Evolutionary conservation across 2,797 vertebrate genomes (phyloP).

Genomic region (Rhincodon typus): DNA sequence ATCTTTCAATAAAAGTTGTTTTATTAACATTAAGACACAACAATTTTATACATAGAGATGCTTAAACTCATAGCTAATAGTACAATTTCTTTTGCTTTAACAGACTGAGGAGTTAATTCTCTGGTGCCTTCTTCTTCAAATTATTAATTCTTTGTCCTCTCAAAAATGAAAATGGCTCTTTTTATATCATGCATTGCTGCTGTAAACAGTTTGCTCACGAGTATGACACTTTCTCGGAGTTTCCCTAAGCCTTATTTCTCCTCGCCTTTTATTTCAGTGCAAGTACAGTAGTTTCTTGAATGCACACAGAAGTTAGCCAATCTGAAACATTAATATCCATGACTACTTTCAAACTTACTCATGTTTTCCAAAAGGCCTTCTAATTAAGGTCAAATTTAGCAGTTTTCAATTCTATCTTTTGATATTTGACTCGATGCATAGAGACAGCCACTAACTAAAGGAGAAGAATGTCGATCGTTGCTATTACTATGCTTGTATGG

Average conservation of each 20-base stretch:
- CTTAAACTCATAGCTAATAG: not conserved
- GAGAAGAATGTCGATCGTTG: not conserved
- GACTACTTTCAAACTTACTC: not conserved
- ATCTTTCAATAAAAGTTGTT: not conserved
- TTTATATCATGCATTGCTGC: not conserved
- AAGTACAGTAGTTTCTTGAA: not conserved
- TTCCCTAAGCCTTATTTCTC: not conserved
- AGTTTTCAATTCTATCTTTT: not conserved
- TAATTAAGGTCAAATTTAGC: not conserved
- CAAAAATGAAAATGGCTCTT: not conserved
- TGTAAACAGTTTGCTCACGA: not conserved
- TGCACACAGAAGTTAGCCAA: not conserved
- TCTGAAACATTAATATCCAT: not conserved
- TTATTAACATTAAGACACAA: not conserved
- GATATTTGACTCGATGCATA: not conserved
- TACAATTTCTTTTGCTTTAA: not conserved
- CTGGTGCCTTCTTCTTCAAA: not conserved
- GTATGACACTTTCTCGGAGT: not conserved
- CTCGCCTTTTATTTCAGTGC: not conserved
- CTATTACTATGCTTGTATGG: not conserved
- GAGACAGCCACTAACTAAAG: not conserved
- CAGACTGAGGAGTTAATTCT: not conserved
- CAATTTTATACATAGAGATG: not conserved
- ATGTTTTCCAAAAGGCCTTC: not conserved
- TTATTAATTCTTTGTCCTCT: not conserved